These are phyloP conservation scores for Halictus rubicundus DNA, from an alignment of 1,140 invertebrate genomes.

Conservation along the genomic window DNA sequence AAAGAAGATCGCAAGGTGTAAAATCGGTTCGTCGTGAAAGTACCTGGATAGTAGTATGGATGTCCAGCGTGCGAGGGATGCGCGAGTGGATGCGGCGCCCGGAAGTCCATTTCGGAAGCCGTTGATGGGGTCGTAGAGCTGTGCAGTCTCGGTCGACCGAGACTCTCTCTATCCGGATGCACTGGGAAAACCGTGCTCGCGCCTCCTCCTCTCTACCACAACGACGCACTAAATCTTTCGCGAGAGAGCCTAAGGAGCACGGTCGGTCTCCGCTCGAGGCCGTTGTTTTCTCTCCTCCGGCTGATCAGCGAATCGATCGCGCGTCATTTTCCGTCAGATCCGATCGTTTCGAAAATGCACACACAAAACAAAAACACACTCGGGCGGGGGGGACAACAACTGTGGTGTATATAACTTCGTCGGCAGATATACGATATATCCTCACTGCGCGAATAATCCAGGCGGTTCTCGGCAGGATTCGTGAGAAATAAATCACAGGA, in stretches of 20 bases:
- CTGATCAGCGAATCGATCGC: constrained; percentile 26
- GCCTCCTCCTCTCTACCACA: no score
- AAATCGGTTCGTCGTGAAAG: not conserved
- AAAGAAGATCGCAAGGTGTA: not conserved
- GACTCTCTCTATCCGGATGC: constrained; percentile 21
- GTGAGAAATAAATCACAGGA: no score
- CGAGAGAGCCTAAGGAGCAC: constrained; percentile 17
- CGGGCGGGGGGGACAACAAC: no score
- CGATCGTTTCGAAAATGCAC: no score
- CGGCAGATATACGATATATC: no score
- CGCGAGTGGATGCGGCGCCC: constrained; percentile 76
- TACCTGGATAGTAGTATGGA: constrained; percentile 78
- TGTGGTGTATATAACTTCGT: no score
- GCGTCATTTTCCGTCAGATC: constrained; percentile 44
- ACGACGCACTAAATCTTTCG: not conserved
- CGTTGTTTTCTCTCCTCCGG: constrained; percentile 37
- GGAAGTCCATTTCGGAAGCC: constrained; percentile 74
- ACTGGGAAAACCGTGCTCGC: not conserved
- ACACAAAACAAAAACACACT: no score
- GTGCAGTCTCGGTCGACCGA: not conserved
- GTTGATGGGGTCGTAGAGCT: constrained; percentile 16
- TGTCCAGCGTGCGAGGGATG: constrained; percentile 75
- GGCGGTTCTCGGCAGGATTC: no score
- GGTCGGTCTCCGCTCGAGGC: constrained; percentile 24
- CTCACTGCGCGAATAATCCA: no score